These are phyloP conservation scores for Albula goreensis DNA, from an alignment of 2,113 vertebrate genomes.

Conservation along the genomic window DNA sequence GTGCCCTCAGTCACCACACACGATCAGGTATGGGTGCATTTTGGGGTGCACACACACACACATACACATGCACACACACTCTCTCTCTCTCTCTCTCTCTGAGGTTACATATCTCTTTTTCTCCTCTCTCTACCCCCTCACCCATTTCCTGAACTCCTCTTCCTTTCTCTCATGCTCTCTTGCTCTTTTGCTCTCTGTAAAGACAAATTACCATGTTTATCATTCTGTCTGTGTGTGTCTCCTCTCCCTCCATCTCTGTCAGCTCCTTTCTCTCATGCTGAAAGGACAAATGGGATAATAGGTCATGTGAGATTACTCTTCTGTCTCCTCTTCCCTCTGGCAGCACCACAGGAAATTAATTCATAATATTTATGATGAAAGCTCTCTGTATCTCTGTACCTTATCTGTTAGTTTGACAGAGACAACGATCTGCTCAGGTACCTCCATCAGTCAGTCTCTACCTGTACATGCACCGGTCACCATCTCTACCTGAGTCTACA, in stretches of 20 bases:
- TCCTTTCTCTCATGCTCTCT: no score
- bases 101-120: background rate
- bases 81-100: background rate
- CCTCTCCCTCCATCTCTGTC: background rate
- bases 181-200: background rate
- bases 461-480: background rate
- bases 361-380: conserved; percentile 21
- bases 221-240: conserved; percentile 2
- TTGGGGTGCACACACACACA: no score
- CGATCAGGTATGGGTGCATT: no score
- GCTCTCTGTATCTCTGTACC: background rate
- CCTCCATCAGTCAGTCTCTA: background rate
- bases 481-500: no score
- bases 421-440: background rate
- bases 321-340: background rate
- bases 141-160: background rate
- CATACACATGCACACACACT: background rate
- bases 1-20: background rate
- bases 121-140: background rate
- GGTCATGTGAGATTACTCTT: conserved; percentile 8
- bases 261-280: conserved; percentile 12
- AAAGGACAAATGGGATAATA: conserved; percentile 24
- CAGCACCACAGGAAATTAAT: conserved; percentile 1
- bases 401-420: background rate
- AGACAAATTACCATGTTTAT: conserved; percentile 23